Evolutionary conservation across 2,888 invertebrate genomes (phyloP), one percentile per base, ranked within the genome.

Genomic region (Zelleria hepariella): DNA sequence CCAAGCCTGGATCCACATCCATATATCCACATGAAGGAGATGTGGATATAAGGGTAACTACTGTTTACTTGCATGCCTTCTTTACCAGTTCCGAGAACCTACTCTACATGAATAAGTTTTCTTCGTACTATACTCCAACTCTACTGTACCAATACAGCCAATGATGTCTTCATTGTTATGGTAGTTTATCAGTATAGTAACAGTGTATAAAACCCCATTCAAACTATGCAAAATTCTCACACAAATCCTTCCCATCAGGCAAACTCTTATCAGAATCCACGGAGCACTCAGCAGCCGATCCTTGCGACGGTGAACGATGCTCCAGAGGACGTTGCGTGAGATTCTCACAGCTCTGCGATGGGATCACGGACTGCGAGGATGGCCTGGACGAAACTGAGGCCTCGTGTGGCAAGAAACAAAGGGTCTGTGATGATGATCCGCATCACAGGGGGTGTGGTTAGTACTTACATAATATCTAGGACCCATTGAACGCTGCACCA

Each of bases 271-370:
- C 64, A 26, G 61, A 64, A n/a, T 62, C 64, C 25, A 61, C 67
- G 26, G 64, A 66, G 15, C 64, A 65, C 58, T 62, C 64, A 32
- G 20, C 60, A 10, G 21, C 61, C 53, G 70, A 81, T 24, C 62
- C 67, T 18, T 95, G 95, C 69, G 70, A 90, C 58, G 91, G 93
- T 47, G 74, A 90, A 58, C 89, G 94, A 59, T 96, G 96, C 74
- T 82, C 90, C 20, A 78, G 94, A 58, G 96, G 96, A 0, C 77
- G 90, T 42, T 96, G 96, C 73, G 71, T 95, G 48, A 69, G 85
- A 1, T 73, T 88, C 61, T 71, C 78, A 6, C 81, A 90, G 61
- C 77, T 94, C 15, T 95, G 95, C 72, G 90, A 96, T 72, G 93
- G 93, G 0, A 82, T 92, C 51, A 80, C 77, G 0, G 90, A 95